phyloP scores from a whole-genome alignment of 2,113 vertebrate genomes.

The Cygnus buccinator region DNA sequence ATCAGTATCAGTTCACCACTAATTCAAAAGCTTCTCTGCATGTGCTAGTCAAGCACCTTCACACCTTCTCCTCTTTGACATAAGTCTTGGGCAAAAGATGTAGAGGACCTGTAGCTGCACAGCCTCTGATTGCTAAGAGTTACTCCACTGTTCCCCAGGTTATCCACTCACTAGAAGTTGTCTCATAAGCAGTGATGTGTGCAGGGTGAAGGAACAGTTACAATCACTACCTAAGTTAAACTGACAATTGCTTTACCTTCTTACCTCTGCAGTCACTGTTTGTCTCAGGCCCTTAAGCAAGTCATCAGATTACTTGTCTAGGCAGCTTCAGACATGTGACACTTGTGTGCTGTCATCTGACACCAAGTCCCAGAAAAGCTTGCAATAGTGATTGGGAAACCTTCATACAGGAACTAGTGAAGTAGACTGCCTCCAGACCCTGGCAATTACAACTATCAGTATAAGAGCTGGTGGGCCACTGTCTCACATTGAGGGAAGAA shows the following conservation, averaged over 20 bases:
- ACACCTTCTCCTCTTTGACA: not conserved
- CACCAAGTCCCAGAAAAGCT: constrained; percentile 55
- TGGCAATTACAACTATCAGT: not conserved
- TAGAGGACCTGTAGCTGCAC: not conserved
- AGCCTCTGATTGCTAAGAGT: not conserved
- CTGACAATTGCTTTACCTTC: not conserved
- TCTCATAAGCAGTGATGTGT: not conserved
- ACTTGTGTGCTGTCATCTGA: constrained; percentile 54
- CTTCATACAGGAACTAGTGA: not conserved
- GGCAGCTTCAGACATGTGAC: constrained; percentile 49
- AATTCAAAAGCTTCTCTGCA: not conserved
- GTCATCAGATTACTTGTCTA: constrained; percentile 3
- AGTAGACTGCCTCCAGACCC: not conserved
- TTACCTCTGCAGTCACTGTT: not conserved
- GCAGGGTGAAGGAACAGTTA: not conserved
- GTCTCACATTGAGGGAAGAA: not conserved
- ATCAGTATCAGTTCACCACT: not conserved
- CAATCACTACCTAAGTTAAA: not conserved
- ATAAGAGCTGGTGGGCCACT: not conserved
- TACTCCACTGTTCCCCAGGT: not conserved
- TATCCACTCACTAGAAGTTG: not conserved
- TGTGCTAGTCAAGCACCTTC: not conserved
- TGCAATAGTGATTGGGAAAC: constrained; percentile 34
- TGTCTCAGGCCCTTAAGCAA: not conserved
- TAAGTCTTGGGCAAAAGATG: not conserved